These are phyloP conservation scores for Ctenopoma kingsleyae DNA, from an alignment of 2,797 vertebrate genomes.

Conservation along the genomic window DNA sequence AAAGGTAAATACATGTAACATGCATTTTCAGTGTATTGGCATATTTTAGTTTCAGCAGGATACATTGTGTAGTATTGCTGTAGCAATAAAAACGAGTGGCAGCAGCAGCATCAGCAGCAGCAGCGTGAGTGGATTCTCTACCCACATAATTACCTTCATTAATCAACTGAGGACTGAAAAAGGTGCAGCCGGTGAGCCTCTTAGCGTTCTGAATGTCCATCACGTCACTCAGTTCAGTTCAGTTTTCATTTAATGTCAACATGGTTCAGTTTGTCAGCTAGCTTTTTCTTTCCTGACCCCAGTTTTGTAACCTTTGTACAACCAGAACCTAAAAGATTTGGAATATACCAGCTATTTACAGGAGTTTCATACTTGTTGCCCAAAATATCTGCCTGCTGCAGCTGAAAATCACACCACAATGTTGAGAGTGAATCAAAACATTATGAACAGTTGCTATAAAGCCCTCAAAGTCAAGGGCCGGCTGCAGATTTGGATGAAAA, in stretches of 20 bases:
- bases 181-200: constrained; percentile 38
- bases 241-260: constrained; percentile 32
- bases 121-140: constrained; percentile 45
- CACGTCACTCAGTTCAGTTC: constrained; percentile 19
- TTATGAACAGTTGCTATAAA: no score
- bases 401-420: no score
- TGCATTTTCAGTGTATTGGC: not conserved
- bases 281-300: constrained; percentile 3
- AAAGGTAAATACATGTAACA: not conserved
- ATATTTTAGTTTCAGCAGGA: not conserved
- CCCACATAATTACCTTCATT: constrained; percentile 67
- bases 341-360: no score
- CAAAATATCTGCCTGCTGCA: no score
- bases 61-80: not conserved
- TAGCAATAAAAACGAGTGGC: constrained; percentile 8
- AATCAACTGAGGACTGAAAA: constrained; percentile 56
- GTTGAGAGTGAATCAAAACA: no score
- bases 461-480: no score
- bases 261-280: constrained; percentile 17
- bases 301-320: not conserved
- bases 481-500: no score
- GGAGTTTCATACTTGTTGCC: no score
- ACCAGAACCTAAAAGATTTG: no score
- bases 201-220: constrained; percentile 26
- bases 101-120: constrained; percentile 11